These are phyloP conservation scores for Hydrophis major DNA, from an alignment of 2,797 vertebrate species.

Conservation along the genomic window DNA sequence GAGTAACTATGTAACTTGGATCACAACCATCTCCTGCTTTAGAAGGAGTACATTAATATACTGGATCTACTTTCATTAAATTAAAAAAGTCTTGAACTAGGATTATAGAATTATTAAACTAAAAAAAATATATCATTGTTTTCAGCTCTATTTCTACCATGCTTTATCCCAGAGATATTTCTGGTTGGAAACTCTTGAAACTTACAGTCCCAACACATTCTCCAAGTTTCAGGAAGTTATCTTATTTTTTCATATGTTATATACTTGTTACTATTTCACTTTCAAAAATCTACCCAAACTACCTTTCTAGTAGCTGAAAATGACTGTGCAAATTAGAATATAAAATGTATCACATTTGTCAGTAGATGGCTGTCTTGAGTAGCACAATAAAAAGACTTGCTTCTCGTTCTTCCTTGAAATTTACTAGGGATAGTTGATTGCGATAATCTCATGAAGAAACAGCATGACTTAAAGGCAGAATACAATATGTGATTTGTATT, in stretches of 20 bases:
- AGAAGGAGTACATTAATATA: neutral
- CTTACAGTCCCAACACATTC: neutral
- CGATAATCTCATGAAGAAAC: neutral
- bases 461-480: neutral
- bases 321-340: neutral
- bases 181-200: neutral
- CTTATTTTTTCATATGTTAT: neutral
- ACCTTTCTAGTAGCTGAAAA: too few species aligned
- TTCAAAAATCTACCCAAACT: neutral
- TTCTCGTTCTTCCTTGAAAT: neutral
- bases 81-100: neutral
- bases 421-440: neutral
- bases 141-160: neutral
- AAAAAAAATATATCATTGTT: neutral
- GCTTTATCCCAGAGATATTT: neutral
- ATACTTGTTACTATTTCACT: neutral
- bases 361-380: neutral
- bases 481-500: neutral
- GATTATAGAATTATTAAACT: neutral
- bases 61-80: neutral
- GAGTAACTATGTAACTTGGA: neutral
- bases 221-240: neutral
- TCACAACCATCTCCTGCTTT: neutral
- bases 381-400: neutral
- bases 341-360: neutral